Base-by-base conservation (phyloP, 2,113 vertebrate genomes). In the Platysternon megacephalum region DNA sequence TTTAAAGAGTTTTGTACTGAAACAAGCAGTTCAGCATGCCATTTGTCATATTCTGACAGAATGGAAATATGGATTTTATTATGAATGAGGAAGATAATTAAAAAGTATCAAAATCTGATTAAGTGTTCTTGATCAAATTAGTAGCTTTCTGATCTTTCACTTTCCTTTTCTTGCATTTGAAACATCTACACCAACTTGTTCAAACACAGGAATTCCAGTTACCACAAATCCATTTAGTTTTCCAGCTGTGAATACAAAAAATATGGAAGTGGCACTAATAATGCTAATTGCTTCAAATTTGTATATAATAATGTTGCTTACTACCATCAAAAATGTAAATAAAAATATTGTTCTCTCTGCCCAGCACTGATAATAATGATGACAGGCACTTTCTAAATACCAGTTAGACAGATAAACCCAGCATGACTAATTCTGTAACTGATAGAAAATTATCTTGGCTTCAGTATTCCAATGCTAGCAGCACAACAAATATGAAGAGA, bases 381-480 rank as follows among this genome's bases (percentile, higher is more conserved):
- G 49, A 82, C 44, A 79, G 46, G 46, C 49, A 46, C 3, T 84
- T 78, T 93, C 58, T 58, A 84, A 39, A 26, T 46, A 89, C 42
- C 58, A 55, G 39, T 29, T 32, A 53, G 39, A 28, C 56, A 92
- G 10, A 84, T 32, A 93, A 86, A 91, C 26, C 55, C 89, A 49
- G 92, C 26, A 91, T 3, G 16, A 2, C 22, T 68, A 90, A 87
- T 90, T 94, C 91, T 91, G n/a, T 82, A 88, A 93, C 92, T 44
- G n/a, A 56, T 32, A 22, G 2, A 65, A 72, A 86, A 88, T 95
- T 94, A 96, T 74, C 89, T 93, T 86, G 49, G 5, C 93, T 97
- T 78, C 92, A 96, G 96, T 88, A 94, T 96, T 26, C 48, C 79
- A 96, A 80, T 29, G 82, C 80, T 91, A 97, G 86, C 79, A 96